Evolutionary conservation across 2,113 vertebrate species (phyloP).

Genomic region (Pithys albifrons): DNA sequence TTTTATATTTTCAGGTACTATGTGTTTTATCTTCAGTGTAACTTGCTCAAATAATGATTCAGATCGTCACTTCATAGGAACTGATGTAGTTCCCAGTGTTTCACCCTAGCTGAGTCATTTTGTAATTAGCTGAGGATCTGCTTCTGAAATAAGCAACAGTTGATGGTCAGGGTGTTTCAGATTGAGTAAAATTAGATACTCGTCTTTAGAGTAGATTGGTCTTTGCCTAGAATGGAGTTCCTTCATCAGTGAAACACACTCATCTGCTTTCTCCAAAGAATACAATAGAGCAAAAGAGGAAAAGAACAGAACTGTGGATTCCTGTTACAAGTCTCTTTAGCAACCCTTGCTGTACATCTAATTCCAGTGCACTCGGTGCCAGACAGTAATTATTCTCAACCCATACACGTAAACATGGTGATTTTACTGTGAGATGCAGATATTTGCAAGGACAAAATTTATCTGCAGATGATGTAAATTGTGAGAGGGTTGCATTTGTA

Average conservation of each 20-base stretch:
- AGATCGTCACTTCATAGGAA: not conserved
- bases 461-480: not conserved
- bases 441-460: not conserved
- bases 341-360: not conserved
- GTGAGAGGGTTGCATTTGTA: not conserved
- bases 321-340: not conserved
- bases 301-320: not conserved
- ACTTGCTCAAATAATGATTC: not conserved
- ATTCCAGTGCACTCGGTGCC: not conserved
- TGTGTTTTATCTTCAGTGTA: not conserved
- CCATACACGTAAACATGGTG: not conserved
- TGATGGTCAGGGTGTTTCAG: not conserved
- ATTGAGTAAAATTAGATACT: not conserved
- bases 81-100: not conserved
- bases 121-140: not conserved
- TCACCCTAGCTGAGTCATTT: not conserved
- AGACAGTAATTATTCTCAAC: not conserved
- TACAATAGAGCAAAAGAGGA: not conserved
- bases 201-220: not conserved
- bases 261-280: not conserved
- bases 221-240: not conserved
- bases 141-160: not conserved
- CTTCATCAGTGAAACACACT: not conserved
- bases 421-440: not conserved
- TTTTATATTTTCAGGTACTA: constrained; percentile 96